Evolutionary conservation across 1,140 invertebrate species (phyloP).

Genomic region (Drosophila rhopaloa): DNA sequence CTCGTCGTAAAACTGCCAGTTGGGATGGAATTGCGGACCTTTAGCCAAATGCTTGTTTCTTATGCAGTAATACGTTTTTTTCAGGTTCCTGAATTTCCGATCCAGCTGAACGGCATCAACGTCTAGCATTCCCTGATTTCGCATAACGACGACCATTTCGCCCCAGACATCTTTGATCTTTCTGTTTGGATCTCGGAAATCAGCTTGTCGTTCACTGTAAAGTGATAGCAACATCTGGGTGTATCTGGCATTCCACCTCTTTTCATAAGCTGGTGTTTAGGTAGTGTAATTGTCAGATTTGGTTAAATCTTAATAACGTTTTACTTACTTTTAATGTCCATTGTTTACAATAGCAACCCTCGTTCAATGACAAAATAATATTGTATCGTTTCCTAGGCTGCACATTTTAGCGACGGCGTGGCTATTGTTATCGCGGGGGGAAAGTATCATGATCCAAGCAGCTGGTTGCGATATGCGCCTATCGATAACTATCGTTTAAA

Average conservation of each 20-base stretch:
- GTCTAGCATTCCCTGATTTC: constrained; percentile 6
- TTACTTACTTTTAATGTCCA: constrained; percentile 17
- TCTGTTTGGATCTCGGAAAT: constrained; percentile 5
- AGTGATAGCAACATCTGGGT: constrained; percentile 8
- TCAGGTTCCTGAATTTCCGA: constrained; percentile 33
- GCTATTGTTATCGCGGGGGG: background rate
- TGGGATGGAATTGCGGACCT: background rate
- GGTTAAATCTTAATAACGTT: background rate
- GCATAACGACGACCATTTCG: constrained; percentile 8
- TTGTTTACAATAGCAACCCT: constrained; percentile 4
- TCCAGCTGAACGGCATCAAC: constrained; percentile 29
- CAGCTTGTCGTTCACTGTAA: background rate
- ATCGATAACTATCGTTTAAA: constrained; percentile 24
- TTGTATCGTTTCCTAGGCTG: background rate
- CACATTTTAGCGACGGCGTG: background rate
- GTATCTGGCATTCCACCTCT: constrained; percentile 8
- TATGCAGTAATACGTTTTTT: constrained; percentile 27
- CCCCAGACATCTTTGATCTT: constrained; percentile 27
- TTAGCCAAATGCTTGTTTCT: background rate
- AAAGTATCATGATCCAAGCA: constrained; percentile 35
- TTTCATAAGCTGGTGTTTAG: constrained; percentile 5
- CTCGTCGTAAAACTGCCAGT: constrained; percentile 26
- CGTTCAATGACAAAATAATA: background rate
- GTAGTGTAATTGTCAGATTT: background rate
- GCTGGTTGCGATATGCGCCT: background rate